These are phyloP conservation scores for Catharus fuscescens DNA, from an alignment of 2,113 vertebrate genomes.

Conservation along the genomic window DNA sequence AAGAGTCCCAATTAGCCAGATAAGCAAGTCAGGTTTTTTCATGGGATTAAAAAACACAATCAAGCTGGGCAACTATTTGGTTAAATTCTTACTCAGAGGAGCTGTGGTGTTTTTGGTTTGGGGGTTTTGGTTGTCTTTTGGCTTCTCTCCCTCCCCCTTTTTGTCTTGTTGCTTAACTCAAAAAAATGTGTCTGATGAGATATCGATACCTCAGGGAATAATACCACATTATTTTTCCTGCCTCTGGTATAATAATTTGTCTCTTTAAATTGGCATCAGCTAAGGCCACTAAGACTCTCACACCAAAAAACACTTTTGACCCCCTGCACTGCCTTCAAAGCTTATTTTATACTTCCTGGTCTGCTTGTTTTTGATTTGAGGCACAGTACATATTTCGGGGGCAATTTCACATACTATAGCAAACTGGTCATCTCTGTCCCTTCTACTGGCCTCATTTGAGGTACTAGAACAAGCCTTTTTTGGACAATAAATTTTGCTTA, in stretches of 20 bases:
- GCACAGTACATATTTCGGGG: background rate
- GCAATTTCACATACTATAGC: background rate
- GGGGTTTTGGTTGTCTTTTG: background rate
- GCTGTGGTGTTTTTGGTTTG: background rate
- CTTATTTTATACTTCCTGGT: conserved; percentile 4
- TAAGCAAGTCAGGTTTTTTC: background rate
- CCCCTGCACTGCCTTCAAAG: background rate
- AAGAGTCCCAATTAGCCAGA: conserved; percentile 23
- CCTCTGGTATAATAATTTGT: conserved; percentile 29
- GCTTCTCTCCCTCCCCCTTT: background rate
- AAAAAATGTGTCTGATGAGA: conserved; percentile 5
- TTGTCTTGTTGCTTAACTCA: background rate
- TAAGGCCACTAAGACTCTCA: background rate
- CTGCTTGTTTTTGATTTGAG: conserved; percentile 8
- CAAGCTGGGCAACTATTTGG: background rate
- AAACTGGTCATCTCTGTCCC: background rate
- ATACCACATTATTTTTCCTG: conserved; percentile 35
- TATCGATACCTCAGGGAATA: background rate
- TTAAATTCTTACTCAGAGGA: background rate
- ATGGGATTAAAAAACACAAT: background rate
- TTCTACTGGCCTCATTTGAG: background rate
- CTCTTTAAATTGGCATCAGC: conserved; percentile 52
- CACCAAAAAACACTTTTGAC: conserved; percentile 27
- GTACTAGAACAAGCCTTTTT: background rate
- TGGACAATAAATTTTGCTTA: background rate